Base-by-base conservation (phyloP, 23 tunicate genomes). In the Trididemnum nubilum region DNA sequence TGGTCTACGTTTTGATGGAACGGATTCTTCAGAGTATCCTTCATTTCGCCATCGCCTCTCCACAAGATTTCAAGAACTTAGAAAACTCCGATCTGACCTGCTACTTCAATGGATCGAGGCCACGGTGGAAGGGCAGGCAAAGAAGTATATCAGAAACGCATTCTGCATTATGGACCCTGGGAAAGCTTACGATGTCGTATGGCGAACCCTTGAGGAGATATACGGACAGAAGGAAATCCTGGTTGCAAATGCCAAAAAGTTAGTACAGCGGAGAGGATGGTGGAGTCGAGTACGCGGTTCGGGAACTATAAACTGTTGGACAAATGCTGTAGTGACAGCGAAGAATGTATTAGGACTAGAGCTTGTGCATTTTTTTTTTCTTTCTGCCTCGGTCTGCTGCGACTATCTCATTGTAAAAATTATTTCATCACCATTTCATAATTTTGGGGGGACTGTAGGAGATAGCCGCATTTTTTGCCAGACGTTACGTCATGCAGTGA, bases 71-170 rank as follows among this genome's bases (percentile, higher is more conserved):
- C 67, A 24, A 22, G 67, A 61, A 61, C 29, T 61, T 5, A 22
- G 67, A 4, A 21, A 61, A 22, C 5, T 24, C 29, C 67, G 67
- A 61, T 26, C 67, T 61, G 67, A 61, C 67, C 4, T 61, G 67
- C 29, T 61, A 26, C 67, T 61, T 61, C 67, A 24, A 22, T 61
- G 67, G 67, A 61, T 61, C 67, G 67, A 61, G 29, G 29, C 28
- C 67, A 61, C 67, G 5, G 29, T 61, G 29, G 67, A 12, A 61
- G 67, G 67, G 28, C 67, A 61, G 67, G 67, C 67, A n/a, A 61
- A 61, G 29, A 22, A 24, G 29, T 61, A 61, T 24, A 61, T 61
- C 67, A 61, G 67, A 61, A 24, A 61, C 29, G 67, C 67, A 12
- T 61, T 61, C n/a, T 22, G 28, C 29, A 61, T 61, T 4, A 15